A percentile compares a stretch with the other conserved stretches of the same genome.
phyloP scores from a whole-genome alignment of 2,797 vertebrate species.

The Sorex maritimensis region DNA sequence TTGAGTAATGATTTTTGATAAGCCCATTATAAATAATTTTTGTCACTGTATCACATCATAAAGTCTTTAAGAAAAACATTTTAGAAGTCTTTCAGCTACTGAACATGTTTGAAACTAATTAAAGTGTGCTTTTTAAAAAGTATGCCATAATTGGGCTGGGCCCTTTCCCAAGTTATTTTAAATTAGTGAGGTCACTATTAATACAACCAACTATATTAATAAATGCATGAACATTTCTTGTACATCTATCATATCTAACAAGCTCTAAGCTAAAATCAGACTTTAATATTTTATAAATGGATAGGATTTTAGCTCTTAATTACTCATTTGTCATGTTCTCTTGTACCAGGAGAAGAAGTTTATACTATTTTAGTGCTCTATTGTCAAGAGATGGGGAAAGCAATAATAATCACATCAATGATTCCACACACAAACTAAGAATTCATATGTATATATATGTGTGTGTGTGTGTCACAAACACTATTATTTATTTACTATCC shows the following conservation, averaged over 20 bases:
- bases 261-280: slow-evolving; percentile 77
- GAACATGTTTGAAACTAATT: slow-evolving; percentile 77
- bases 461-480: not conserved
- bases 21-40: slow-evolving; percentile 74
- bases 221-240: slow-evolving; percentile 81
- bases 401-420: not conserved
- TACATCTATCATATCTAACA: slow-evolving; percentile 70
- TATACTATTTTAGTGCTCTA: slow-evolving; percentile 8
- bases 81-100: slow-evolving; percentile 76
- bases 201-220: slow-evolving; percentile 84
- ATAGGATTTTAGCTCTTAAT: slow-evolving; percentile 78
- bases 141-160: slow-evolving; percentile 78
- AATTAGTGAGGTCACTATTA: slow-evolving; percentile 82
- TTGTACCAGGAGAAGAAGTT: slow-evolving; percentile 2
- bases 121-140: slow-evolving; percentile 73
- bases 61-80: slow-evolving; percentile 62
- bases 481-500: not conserved
- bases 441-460: not conserved
- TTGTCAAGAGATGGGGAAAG: not conserved
- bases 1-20: slow-evolving; percentile 60
- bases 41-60: slow-evolving; percentile 30
- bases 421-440: not conserved
- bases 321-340: slow-evolving; percentile 71
- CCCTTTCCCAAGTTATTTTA: slow-evolving; percentile 80
- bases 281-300: slow-evolving; percentile 83